Percentiles rank a stretch among this genome's conserved stretches.
Evolutionary conservation across 2,797 vertebrate species (phyloP).

Genomic region (Hylomyscus alleni): DNA sequence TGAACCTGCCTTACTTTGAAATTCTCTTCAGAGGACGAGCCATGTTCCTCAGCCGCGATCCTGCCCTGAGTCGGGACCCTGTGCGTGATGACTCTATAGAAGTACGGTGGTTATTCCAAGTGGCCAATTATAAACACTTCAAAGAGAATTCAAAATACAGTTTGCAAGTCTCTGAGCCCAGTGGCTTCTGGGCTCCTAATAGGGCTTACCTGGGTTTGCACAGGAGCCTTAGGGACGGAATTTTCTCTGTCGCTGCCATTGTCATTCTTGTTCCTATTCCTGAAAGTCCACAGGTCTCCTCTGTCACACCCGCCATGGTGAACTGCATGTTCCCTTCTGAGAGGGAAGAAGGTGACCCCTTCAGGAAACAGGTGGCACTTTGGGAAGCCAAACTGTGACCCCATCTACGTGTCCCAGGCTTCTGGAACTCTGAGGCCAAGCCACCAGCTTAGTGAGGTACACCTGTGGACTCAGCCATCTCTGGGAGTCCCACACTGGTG

Average conservation of each 20-base stretch:
- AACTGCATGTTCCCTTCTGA: neutral
- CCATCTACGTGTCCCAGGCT: neutral
- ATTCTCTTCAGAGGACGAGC: neutral
- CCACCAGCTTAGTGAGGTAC: too few relatives aligned
- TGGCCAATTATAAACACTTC: slow-evolving; percentile 67
- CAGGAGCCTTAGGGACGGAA: neutral
- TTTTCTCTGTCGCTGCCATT: neutral
- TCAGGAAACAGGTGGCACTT: neutral
- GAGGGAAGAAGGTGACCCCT: neutral
- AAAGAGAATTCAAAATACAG: slow-evolving; percentile 73
- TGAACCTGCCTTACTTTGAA: slow-evolving; percentile 31
- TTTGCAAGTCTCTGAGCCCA: neutral
- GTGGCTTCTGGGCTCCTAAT: slow-evolving; percentile 53
- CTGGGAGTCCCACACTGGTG: neutral
- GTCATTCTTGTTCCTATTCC: neutral
- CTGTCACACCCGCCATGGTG: neutral
- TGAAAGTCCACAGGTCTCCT: neutral
- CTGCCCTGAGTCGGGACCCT: slow-evolving; percentile 47
- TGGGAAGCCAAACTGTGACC: neutral
- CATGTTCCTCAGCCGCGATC: slow-evolving; percentile 18
- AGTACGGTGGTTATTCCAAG: slow-evolving; percentile 54
- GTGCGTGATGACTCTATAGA: slow-evolving; percentile 59
- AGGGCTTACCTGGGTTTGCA: slow-evolving; percentile 3
- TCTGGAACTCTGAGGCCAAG: neutral
- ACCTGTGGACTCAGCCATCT: neutral